Conservation (phyloP, 2,888 invertebrate species). For the Pelosia muscerda region DNA sequence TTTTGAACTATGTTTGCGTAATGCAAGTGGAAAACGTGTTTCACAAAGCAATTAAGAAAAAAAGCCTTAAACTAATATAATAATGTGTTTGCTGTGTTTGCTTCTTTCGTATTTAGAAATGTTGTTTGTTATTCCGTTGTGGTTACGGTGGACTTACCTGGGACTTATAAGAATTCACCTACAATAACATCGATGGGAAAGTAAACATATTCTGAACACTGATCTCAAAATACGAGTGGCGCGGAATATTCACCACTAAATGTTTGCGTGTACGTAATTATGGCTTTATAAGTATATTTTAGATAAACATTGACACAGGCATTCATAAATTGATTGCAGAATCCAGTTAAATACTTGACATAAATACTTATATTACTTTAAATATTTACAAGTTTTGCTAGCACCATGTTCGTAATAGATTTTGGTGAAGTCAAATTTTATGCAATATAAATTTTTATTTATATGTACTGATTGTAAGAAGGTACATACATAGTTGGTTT, state of each 20-base stretch:
- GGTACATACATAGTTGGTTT: neutral
- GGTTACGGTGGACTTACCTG: slow-evolving; percentile 69
- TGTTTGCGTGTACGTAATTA: slow-evolving; percentile 58
- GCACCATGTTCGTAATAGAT: slow-evolving; percentile 24
- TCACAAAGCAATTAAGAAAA: slow-evolving; percentile 69
- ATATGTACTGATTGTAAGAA: neutral
- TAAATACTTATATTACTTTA: slow-evolving; percentile 20
- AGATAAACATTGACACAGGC: slow-evolving; percentile 17
- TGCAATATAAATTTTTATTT: neutral
- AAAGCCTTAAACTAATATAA: slow-evolving; percentile 62
- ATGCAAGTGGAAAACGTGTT: slow-evolving; percentile 70
- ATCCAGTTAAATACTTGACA: slow-evolving; percentile 22
- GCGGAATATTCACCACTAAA: slow-evolving; percentile 30
- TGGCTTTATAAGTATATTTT: slow-evolving; percentile 26
- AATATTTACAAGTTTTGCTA: slow-evolving; percentile 22
- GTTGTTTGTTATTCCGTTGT: slow-evolving; percentile 73
- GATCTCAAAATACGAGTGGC: slow-evolving; percentile 28
- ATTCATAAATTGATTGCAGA: slow-evolving; percentile 15
- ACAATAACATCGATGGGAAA: slow-evolving; percentile 78
- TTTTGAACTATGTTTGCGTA: slow-evolving; percentile 77
- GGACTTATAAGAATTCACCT: slow-evolving; percentile 74
- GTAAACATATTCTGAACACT: slow-evolving; percentile 63
- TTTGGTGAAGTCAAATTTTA: slow-evolving; percentile 3
- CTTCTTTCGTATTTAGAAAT: slow-evolving; percentile 67
- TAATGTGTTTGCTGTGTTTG: slow-evolving; percentile 73